phyloP scores from a whole-genome alignment of 1,140 invertebrate species.

The Caligus rogercresseyi region DNA sequence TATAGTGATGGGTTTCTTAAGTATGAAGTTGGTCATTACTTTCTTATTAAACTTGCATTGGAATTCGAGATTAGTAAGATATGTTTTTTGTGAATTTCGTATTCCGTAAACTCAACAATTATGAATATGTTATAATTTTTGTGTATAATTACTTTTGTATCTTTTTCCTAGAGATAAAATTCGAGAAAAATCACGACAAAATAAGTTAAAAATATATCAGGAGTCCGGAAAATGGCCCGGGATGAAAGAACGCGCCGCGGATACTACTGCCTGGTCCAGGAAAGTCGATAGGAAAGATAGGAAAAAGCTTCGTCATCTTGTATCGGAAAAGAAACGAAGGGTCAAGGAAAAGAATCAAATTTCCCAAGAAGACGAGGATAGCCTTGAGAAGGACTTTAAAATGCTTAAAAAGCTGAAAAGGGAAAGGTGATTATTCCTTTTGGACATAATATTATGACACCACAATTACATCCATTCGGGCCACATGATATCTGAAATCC shows the following conservation, averaged over 20 bases:
- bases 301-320: constrained; percentile 37
- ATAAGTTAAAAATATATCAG: constrained; percentile 49
- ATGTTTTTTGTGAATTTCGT: too few relatives aligned
- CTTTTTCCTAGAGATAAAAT: constrained; percentile 41
- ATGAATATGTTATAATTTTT: background rate
- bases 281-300: constrained; percentile 53
- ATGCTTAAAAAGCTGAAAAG: constrained; percentile 75
- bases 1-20: too few relatives aligned
- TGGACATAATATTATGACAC: too few relatives aligned
- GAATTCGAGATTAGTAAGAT: too few relatives aligned
- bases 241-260: constrained; percentile 38
- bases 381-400: constrained; percentile 58
- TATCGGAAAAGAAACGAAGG: constrained; percentile 30
- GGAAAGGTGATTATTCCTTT: constrained; percentile 56
- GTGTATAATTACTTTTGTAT: constrained; percentile 12
- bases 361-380: constrained; percentile 47
- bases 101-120: background rate
- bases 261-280: constrained; percentile 58
- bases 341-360: constrained; percentile 27
- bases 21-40: too few relatives aligned
- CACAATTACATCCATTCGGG: too few relatives aligned
- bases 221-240: constrained; percentile 58
- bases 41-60: too few relatives aligned
- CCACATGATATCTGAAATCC: too few relatives aligned
- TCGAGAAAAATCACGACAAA: constrained; percentile 48